Conservation (phyloP, 2,113 vertebrate species). For the Peromyscus maniculatus region DNA sequence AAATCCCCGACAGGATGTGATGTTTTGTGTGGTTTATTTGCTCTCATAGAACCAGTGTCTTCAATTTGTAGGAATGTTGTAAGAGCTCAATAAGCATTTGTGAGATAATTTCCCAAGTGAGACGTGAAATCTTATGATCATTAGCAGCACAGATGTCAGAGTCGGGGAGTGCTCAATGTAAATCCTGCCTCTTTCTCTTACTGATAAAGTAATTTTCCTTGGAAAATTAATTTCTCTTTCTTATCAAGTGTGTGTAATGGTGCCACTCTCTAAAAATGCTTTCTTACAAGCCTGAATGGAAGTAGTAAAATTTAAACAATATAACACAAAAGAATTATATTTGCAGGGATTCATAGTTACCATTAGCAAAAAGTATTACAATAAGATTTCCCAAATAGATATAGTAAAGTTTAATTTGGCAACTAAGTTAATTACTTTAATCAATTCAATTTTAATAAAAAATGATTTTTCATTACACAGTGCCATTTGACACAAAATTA, state of each 20-base stretch:
- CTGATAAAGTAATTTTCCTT: slow-evolving; percentile 19
- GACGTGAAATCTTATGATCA: not conserved
- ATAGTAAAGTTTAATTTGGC: not conserved
- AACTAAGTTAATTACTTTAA: slow-evolving; percentile 20
- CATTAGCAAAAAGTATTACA: slow-evolving; percentile 10
- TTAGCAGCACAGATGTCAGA: slow-evolving; percentile 25
- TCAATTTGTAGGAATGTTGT: not conserved
- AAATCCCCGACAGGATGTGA: not conserved
- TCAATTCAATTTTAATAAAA: slow-evolving; percentile 45
- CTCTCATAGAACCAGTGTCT: not conserved
- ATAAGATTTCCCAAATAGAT: slow-evolving; percentile 25
- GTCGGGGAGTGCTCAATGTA: not conserved
- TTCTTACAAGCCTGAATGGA: slow-evolving; percentile 7
- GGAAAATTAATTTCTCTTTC: slow-evolving; percentile 18
- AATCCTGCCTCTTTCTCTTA: not conserved
- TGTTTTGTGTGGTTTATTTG: not conserved
- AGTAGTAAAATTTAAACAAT: slow-evolving; percentile 42
- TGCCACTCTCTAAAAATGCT: not conserved
- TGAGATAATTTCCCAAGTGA: not conserved
- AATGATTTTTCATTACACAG: slow-evolving; percentile 7
- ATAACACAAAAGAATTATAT: not conserved
- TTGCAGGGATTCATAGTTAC: not conserved
- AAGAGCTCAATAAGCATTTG: not conserved
- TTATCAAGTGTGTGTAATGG: not conserved
- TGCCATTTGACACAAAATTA: slow-evolving; percentile 32